phyloP scores from a whole-genome alignment of 2,797 vertebrate species.

The Cygnus olor region DNA sequence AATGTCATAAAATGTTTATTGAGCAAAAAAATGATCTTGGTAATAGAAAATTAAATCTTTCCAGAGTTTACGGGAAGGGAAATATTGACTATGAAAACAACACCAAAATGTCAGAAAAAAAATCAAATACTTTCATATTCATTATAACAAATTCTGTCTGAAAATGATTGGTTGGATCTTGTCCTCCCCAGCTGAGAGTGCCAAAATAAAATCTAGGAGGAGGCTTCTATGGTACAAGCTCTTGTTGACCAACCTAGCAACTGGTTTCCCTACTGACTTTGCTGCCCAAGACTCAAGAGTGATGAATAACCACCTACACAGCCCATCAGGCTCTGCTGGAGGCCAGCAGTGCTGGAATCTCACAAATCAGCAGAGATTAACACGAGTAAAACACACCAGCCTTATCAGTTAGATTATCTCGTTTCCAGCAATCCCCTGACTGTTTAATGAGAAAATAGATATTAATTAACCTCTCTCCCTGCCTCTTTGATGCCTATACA shows the following conservation, averaged over 20 bases:
- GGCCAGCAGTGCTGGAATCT: neutral
- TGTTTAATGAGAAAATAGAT: neutral
- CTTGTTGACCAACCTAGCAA: neutral
- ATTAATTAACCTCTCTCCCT: neutral
- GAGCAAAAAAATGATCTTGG: neutral
- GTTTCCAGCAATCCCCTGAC: neutral
- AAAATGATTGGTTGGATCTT: neutral
- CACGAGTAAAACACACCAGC: neutral
- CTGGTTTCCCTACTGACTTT: neutral
- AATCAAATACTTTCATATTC: neutral
- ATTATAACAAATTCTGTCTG: neutral
- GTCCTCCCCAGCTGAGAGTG: neutral
- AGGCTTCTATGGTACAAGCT: neutral
- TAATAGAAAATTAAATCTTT: neutral
- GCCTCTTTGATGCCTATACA: neutral
- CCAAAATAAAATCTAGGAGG: neutral
- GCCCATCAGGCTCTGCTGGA: fast-evolving
- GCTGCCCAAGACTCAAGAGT: neutral
- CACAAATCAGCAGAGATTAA: neutral
- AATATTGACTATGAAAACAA: neutral
- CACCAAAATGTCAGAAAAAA: neutral
- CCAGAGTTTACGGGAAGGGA: neutral
- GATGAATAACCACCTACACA: neutral
- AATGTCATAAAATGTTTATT: neutral
- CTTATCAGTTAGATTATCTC: neutral